Conservation (phyloP, 2,888 invertebrate species). For the Pollenia angustigena region DNA sequence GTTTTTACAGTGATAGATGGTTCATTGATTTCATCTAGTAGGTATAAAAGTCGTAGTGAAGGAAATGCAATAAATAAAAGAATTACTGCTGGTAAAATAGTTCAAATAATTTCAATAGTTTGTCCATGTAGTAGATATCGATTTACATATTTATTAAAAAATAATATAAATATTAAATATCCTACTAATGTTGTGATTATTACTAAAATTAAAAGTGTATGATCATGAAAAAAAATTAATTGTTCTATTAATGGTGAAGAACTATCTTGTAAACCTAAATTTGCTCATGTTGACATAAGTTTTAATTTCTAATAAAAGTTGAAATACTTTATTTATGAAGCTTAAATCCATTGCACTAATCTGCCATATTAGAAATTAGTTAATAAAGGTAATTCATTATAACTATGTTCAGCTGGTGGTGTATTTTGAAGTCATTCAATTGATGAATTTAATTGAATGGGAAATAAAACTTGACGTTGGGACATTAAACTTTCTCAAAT, state of each 20-base stretch:
- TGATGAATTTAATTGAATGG: constrained; percentile 85
- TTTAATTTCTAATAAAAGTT: constrained; percentile 87
- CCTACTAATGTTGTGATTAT: constrained; percentile 87
- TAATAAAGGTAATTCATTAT: constrained; percentile 86
- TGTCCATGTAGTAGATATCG: constrained; percentile 84
- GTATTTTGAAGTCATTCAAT: constrained; percentile 87
- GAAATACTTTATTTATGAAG: constrained; percentile 87
- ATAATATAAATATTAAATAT: constrained; percentile 86
- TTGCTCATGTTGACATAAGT: constrained; percentile 87
- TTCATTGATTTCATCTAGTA: constrained; percentile 87
- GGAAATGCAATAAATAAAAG: constrained; percentile 88
- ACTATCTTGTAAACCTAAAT: constrained; percentile 86
- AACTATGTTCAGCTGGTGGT: constrained; percentile 87
- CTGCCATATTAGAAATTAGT: constrained; percentile 87
- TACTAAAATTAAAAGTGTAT: constrained; percentile 86
- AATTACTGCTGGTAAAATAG: constrained; percentile 86
- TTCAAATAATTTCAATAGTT: constrained; percentile 88
- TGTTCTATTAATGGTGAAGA: constrained; percentile 88
- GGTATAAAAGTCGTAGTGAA: constrained; percentile 86
- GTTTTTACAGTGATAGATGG: constrained; percentile 86
- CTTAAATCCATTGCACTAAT: constrained; percentile 88
- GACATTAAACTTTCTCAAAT: constrained; percentile 87
- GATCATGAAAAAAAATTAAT: constrained; percentile 88
- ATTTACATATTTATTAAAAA: constrained; percentile 86
- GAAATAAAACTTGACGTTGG: constrained; percentile 85